Percentiles rank a stretch among this genome's conserved stretches.
Evolutionary conservation across 2,888 invertebrate species (phyloP).

Genomic region (Gymnosoma rotundatum): DNA sequence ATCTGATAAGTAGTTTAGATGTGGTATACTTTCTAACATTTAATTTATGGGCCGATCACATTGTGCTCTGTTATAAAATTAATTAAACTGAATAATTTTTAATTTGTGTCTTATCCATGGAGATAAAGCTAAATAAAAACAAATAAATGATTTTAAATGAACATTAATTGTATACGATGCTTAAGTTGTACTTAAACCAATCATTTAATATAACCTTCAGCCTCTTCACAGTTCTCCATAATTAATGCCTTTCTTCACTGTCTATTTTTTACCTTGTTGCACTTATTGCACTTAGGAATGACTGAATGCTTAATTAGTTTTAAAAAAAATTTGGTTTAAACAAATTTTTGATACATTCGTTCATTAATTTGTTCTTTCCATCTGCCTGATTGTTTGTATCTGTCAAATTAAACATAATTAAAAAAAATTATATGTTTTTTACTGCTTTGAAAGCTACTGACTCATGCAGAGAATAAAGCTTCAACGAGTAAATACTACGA

Average conservation of each 20-base stretch:
- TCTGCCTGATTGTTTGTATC: slow-evolving; percentile 1
- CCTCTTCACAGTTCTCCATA: not conserved
- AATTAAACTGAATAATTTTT: too few relatives aligned
- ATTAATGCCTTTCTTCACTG: not conserved
- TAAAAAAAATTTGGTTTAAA: not conserved
- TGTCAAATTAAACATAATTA: slow-evolving; percentile 52
- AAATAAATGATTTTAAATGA: too few relatives aligned
- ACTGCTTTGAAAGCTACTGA: slow-evolving; percentile 43
- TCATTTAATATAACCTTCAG: too few relatives aligned
- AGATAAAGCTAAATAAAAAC: too few relatives aligned
- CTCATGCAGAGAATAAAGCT: slow-evolving; percentile 32
- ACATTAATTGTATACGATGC: too few relatives aligned
- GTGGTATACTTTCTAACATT: too few relatives aligned
- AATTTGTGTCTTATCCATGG: too few relatives aligned
- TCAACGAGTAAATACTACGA: slow-evolving; percentile 19
- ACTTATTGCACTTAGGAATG: not conserved
- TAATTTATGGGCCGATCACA: too few relatives aligned
- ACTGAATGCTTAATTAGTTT: slow-evolving; percentile 17
- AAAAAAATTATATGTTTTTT: slow-evolving; percentile 10
- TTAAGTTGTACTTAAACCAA: too few relatives aligned
- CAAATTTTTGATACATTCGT: slow-evolving; percentile 8
- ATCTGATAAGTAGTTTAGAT: too few relatives aligned
- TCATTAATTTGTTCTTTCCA: slow-evolving; percentile 1
- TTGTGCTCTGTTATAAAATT: too few relatives aligned
- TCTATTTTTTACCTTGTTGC: not conserved